Evolutionary conservation across 2,113 vertebrate genomes (phyloP).

Genomic region (Baryphthengus martii): DNA sequence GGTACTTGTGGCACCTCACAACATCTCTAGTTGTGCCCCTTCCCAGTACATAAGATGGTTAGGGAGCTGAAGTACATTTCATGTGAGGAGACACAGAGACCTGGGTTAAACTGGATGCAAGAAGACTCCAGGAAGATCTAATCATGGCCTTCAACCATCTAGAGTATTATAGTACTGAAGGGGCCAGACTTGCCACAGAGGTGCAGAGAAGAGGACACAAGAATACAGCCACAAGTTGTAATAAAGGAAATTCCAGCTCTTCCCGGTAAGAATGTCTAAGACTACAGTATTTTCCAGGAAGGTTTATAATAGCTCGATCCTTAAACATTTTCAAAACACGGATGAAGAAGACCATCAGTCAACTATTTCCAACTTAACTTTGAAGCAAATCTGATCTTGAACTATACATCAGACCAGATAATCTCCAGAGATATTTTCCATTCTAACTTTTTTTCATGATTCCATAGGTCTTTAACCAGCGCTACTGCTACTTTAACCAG

Average conservation of each 20-base stretch:
- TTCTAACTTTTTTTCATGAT: background rate
- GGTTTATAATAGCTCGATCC: background rate
- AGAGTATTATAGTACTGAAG: background rate
- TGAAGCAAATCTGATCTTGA: background rate
- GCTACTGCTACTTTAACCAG: background rate
- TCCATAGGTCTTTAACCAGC: background rate
- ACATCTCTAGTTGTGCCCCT: fast-evolving
- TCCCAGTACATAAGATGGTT: background rate
- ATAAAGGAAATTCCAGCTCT: background rate
- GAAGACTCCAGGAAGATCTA: background rate
- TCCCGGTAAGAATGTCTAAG: background rate
- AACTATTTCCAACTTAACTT: background rate
- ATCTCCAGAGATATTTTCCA: background rate
- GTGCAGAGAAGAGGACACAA: background rate
- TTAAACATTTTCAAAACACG: background rate
- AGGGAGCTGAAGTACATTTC: background rate
- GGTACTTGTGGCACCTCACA: background rate
- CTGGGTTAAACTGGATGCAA: background rate
- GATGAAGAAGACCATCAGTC: background rate
- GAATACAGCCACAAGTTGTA: background rate
- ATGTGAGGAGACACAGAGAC: background rate
- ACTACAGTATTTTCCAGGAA: background rate
- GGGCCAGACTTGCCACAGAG: background rate
- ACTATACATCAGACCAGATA: fast-evolving
- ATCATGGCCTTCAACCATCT: background rate